A percentile compares a stretch with the other conserved stretches of the same genome.
Conservation (phyloP, 2,888 invertebrate species). For the Caenorhabditis wallacei region DNA sequence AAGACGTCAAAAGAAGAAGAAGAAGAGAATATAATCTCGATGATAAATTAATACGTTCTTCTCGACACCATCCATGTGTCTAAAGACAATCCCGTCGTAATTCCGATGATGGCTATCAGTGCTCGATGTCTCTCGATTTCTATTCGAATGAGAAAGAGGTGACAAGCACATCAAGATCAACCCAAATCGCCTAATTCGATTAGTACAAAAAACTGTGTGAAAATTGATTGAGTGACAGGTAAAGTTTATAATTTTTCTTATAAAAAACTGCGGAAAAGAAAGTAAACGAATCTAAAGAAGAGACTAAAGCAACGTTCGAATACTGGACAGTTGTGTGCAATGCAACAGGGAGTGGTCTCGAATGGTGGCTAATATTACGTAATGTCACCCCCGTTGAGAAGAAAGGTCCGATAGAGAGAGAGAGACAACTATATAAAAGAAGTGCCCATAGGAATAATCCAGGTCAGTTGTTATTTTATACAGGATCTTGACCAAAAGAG, state of each 20-base stretch:
- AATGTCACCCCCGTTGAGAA: slow-evolving; percentile 14
- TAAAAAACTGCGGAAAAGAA: no score
- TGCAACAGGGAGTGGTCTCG: slow-evolving; percentile 13
- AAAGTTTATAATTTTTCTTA: background rate
- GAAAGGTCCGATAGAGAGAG: background rate
- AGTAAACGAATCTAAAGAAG: background rate
- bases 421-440: background rate
- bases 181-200: slow-evolving; percentile 56
- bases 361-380: slow-evolving; percentile 50
- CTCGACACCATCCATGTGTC: background rate
- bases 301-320: background rate
- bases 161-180: slow-evolving; percentile 32
- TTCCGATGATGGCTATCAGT: slow-evolving; percentile 52
- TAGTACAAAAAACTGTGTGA: slow-evolving; percentile 41
- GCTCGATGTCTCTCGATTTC: slow-evolving; percentile 21
- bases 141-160: slow-evolving; percentile 11
- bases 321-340: background rate
- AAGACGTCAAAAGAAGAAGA: slow-evolving; percentile 10
- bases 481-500: slow-evolving; percentile 12
- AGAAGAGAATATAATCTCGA: slow-evolving; percentile 42
- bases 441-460: background rate
- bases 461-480: slow-evolving; percentile 10
- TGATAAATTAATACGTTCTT: slow-evolving; percentile 51
- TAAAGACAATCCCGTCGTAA: slow-evolving; percentile 26
- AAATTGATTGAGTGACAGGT: slow-evolving; percentile 47